Evolutionary conservation across 2,113 vertebrate species (phyloP).

Genomic region (Macquaria australasica): DNA sequence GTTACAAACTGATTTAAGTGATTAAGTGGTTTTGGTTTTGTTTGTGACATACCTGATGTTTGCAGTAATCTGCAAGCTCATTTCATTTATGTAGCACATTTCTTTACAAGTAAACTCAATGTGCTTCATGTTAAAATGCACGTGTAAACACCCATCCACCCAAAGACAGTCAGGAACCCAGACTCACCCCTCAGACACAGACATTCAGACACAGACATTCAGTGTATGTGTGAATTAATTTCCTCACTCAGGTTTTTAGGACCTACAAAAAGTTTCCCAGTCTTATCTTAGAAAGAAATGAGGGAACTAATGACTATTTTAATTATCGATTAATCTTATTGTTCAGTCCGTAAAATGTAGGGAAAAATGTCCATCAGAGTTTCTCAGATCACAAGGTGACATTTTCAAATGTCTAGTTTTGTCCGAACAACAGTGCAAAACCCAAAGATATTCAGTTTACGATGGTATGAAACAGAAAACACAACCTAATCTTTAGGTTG

Average conservation of each 20-base stretch:
- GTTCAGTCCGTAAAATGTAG: not conserved
- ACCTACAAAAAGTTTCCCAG: not conserved
- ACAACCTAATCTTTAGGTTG: not conserved
- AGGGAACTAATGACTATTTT: not conserved
- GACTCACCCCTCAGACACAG: not conserved
- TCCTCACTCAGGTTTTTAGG: not conserved
- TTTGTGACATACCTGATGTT: no score
- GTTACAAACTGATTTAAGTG: not conserved
- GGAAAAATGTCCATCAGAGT: not conserved
- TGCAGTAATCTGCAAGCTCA: no score
- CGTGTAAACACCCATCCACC: not conserved
- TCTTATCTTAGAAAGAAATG: not conserved
- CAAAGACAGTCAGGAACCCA: not conserved
- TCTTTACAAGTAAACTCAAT: slow-evolving; percentile 3
- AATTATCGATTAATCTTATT: not conserved
- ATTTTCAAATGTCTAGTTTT: not conserved
- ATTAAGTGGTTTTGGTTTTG: not conserved
- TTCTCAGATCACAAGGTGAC: not conserved
- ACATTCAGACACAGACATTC: not conserved
- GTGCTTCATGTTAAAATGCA: not conserved
- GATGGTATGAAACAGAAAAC: not conserved
- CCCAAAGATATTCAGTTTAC: not conserved
- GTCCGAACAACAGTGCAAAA: not conserved
- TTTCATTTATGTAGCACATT: no score
- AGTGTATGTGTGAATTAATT: not conserved